Base-by-base conservation (phyloP, 2,113 vertebrate species). In the Aptenodytes patagonicus region DNA sequence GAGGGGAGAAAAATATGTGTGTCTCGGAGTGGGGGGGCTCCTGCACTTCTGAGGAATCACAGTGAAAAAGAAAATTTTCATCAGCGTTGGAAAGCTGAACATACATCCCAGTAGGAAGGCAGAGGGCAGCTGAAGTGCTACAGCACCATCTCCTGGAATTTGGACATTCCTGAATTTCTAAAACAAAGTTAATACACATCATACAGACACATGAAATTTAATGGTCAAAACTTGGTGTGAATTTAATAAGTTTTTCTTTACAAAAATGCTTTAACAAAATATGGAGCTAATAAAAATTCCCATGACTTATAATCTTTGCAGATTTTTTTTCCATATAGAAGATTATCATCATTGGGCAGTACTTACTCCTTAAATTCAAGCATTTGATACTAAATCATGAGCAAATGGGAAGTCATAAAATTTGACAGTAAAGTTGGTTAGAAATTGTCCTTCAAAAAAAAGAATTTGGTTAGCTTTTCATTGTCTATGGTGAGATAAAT, bases 91-190 rank as follows among this genome's bases (percentile, higher is more conserved):
- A 76, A 91, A 38, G 18, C 25, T 52, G 42, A 83, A 42, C 44
- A 16, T 8, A 34, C 24, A 55, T 73, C 47, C 34, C 1, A 0
- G 31, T 6, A 58, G 44, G 36, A 75, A 77, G 14, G 47, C 54
- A 83, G 90, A 0, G 0, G 22, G 26, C 38, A 92, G 90, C 12
- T 84, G 76, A 97, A 97, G 95, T 52, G 46, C 90, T 91, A 78
- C 40, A 97, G 85, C 95, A 92, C 97, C 97, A 97, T 95, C 97
- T 98, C 84, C 96, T 97, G 97, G 97, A 93, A 87, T 38, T 8
- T 6, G 4, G 17, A 36, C 9, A 38, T 64, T 51, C 81, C 40
- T 73, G 72, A 47, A 49, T 79, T 86, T 32, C 44, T 52, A 62
- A 70, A 58, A 12, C 2, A 0, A 9, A 20, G 55, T 62, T 70